A percentile compares a stretch with the other conserved stretches of the same genome.
These are phyloP conservation scores for Jaculus jaculus DNA, from an alignment of 2,113 vertebrate species.

Conservation along the genomic window DNA sequence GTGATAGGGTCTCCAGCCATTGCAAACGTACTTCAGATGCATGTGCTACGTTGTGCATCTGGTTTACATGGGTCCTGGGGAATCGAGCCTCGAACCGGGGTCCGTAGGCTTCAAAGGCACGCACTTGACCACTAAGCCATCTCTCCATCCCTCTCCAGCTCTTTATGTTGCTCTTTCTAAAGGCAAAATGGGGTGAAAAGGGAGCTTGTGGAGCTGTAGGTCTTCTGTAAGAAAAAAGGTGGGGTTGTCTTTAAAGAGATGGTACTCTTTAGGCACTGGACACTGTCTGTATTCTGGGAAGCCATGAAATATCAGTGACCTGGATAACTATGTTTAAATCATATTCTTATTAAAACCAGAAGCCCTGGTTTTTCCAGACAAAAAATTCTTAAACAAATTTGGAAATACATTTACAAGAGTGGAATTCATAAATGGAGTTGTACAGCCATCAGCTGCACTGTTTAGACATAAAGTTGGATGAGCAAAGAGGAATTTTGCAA, in stretches of 20 bases:
- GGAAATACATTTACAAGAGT: conserved; percentile 59
- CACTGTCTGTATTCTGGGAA: conserved; percentile 65
- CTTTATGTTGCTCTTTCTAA: conserved; percentile 8
- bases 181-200: conserved; percentile 14
- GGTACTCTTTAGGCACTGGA: conserved; percentile 71
- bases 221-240: not conserved
- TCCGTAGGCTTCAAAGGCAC: too few relatives aligned
- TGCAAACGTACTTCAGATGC: too few relatives aligned
- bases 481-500: conserved; percentile 66
- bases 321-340: conserved; percentile 83
- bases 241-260: conserved; percentile 64
- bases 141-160: too few relatives aligned
- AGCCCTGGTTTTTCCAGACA: conserved; percentile 66
- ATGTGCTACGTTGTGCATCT: too few relatives aligned
- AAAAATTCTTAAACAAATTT: conserved; percentile 74
- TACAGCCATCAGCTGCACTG: conserved; percentile 55
- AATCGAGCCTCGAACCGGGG: too few relatives aligned
- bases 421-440: conserved; percentile 54
- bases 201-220: not conserved
- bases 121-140: too few relatives aligned
- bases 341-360: conserved; percentile 80
- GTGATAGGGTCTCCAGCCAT: too few relatives aligned
- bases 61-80: too few relatives aligned
- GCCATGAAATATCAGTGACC: conserved; percentile 82
- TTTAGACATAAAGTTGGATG: conserved; percentile 75